Conservation (phyloP, 2,888 invertebrate genomes). For the Notodonta dromedarius region DNA sequence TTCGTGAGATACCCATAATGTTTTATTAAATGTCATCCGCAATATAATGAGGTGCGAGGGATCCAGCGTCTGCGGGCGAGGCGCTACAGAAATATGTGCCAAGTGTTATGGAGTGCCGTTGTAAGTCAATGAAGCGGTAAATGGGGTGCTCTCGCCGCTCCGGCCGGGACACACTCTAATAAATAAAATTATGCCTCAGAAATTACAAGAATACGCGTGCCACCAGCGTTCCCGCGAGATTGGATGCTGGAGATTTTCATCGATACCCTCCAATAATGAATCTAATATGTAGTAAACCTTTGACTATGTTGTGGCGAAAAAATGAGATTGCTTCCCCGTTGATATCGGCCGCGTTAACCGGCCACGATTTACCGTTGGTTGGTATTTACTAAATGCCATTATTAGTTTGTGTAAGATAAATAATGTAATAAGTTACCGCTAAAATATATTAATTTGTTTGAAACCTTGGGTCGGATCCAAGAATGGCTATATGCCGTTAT, state of each 20-base stretch:
- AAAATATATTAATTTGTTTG: constrained; percentile 37
- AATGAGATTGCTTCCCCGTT: constrained; percentile 48
- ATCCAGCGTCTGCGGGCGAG: constrained; percentile 71
- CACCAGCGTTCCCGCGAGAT: constrained; percentile 75
- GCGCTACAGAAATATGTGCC: constrained; percentile 83
- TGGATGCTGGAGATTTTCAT: constrained; percentile 79
- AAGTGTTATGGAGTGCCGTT: constrained; percentile 83
- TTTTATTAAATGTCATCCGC: constrained; percentile 84
- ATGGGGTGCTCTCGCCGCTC: constrained; percentile 79
- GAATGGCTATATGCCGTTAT: constrained; percentile 9
- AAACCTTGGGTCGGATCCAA: constrained; percentile 38
- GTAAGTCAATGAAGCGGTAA: constrained; percentile 84
- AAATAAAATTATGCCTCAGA: constrained; percentile 84
- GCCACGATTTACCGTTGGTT: constrained; percentile 33
- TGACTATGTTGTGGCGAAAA: constrained; percentile 53
- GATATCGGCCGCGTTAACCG: constrained; percentile 35
- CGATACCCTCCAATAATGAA: constrained; percentile 79
- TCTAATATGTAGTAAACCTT: constrained; percentile 75
- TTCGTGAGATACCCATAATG: constrained; percentile 74
- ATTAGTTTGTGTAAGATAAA: constrained; percentile 34
- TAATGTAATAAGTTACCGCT: constrained; percentile 33
- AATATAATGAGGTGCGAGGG: constrained; percentile 82
- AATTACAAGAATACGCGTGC: constrained; percentile 82
- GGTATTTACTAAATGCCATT: constrained; percentile 35
- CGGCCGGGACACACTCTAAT: constrained; percentile 79